These are phyloP conservation scores for Elanoides forficatus DNA, from an alignment of 2,113 vertebrate genomes.

Conservation along the genomic window DNA sequence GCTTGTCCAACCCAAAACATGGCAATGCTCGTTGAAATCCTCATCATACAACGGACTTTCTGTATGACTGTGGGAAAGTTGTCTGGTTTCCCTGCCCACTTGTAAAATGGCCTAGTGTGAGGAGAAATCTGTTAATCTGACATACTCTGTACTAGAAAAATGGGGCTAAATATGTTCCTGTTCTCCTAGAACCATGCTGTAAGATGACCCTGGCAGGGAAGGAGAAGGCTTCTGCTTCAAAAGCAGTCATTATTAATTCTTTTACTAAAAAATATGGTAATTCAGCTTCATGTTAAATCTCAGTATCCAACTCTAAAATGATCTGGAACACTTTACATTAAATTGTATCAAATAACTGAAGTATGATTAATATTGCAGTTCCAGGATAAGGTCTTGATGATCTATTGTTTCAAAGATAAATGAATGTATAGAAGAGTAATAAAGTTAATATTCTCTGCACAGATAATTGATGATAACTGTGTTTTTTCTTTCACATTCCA, in stretches of 20 bases:
- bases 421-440: background rate
- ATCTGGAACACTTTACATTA: background rate
- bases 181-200: background rate
- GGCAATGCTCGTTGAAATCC: background rate
- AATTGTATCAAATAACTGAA: background rate
- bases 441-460: background rate
- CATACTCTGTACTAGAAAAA: background rate
- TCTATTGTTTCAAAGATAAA: background rate
- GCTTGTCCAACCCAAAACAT: background rate
- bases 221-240: background rate
- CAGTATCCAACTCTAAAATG: background rate
- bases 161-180: background rate
- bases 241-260: background rate
- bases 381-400: background rate
- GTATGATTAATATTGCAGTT: background rate
- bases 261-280: background rate
- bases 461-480: background rate
- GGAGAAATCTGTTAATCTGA: background rate
- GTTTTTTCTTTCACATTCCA: background rate
- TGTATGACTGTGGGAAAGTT: background rate
- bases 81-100: background rate
- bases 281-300: background rate
- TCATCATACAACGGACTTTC: rapidly evolving
- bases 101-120: background rate
- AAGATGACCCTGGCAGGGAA: background rate